phyloP scores from a whole-genome alignment of 2,888 invertebrate genomes.

The Athrips mouffetella region DNA sequence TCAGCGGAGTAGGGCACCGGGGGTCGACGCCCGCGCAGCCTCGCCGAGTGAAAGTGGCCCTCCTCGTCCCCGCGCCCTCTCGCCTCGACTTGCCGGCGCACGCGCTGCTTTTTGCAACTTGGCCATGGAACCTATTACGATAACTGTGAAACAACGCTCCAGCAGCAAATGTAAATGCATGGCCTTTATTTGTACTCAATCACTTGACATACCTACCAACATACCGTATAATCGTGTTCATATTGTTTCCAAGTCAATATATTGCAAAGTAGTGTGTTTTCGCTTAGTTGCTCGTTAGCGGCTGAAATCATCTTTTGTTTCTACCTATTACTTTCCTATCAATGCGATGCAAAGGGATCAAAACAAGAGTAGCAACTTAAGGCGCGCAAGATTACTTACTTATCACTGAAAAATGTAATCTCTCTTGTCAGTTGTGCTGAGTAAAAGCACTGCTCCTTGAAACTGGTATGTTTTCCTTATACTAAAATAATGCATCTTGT shows the following conservation, averaged over 20 bases:
- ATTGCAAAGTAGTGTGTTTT: constrained; percentile 9
- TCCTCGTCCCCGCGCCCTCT: constrained; percentile 47
- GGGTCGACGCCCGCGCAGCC: constrained; percentile 77
- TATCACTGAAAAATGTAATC: too few species aligned
- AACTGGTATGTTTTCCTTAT: constrained; percentile 39
- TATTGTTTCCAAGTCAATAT: constrained; percentile 18
- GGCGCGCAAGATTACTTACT: too few species aligned
- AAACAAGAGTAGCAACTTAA: too few species aligned
- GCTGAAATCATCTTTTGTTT: too few species aligned
- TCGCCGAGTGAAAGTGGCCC: constrained; percentile 74
- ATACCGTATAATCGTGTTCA: constrained; percentile 28
- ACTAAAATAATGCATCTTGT: constrained; percentile 38
- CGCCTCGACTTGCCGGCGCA: constrained; percentile 63
- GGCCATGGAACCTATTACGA: constrained; percentile 76
- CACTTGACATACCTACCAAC: constrained; percentile 38
- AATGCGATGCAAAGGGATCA: too few species aligned
- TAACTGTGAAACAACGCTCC: constrained; percentile 68
- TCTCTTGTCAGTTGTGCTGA: too few species aligned
- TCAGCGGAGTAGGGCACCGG: constrained; percentile 74
- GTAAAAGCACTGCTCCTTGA: too few species aligned
- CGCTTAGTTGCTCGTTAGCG: too few species aligned
- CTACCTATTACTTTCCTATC: neutral
- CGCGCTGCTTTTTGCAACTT: constrained; percentile 75
- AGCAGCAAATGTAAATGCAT: constrained; percentile 66
- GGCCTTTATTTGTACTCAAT: constrained; percentile 61